These are phyloP conservation scores for Podilymbus podiceps DNA, from an alignment of 2,113 vertebrate genomes.

Conservation along the genomic window DNA sequence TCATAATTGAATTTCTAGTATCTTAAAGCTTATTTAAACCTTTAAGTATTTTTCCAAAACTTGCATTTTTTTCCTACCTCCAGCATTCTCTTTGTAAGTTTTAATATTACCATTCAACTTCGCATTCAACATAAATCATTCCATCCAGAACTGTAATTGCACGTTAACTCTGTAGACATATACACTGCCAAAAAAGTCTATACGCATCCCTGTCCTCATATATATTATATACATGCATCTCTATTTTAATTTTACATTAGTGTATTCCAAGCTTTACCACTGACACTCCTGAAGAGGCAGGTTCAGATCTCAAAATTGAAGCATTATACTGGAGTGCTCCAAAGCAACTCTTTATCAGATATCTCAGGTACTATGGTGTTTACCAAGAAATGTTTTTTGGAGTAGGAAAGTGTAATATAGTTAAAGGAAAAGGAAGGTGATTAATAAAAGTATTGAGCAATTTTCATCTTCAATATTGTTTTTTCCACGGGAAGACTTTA, in stretches of 20 bases:
- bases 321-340: not conserved
- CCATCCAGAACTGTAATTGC: not conserved
- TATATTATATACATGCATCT: not conserved
- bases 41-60: not conserved
- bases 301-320: not conserved
- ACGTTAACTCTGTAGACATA: not conserved
- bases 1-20: not conserved
- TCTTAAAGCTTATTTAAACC: not conserved
- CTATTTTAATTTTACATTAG: not conserved
- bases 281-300: not conserved
- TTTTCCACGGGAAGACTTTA: not conserved
- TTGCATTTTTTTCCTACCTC: not conserved
- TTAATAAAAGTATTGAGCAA: not conserved
- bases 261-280: not conserved
- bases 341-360: not conserved
- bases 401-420: not conserved
- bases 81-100: rapidly evolving
- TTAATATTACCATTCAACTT: not conserved
- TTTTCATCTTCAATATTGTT: not conserved
- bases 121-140: not conserved
- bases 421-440: not conserved
- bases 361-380: not conserved
- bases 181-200: not conserved
- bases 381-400: not conserved
- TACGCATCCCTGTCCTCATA: not conserved